A percentile compares a stretch with the other conserved stretches of the same genome.
These are phyloP conservation scores for Zaprionus africanus DNA, from an alignment of 1,140 invertebrate genomes.

Conservation along the genomic window DNA sequence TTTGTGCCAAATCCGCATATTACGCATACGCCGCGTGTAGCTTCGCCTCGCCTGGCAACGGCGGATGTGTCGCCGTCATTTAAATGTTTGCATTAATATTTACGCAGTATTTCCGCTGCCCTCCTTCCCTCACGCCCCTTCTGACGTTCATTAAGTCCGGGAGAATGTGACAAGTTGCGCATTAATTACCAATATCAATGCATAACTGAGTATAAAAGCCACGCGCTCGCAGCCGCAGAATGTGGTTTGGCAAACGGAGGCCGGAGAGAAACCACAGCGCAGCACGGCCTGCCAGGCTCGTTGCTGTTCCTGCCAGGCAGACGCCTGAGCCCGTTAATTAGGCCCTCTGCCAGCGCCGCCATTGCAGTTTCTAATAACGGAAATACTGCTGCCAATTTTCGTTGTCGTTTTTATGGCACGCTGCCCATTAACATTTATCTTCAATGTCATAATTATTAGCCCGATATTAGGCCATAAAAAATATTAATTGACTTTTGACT, in stretches of 20 bases:
- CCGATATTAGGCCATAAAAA: slow-evolving; percentile 67
- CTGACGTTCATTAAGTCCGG: slow-evolving; percentile 32
- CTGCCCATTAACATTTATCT: slow-evolving; percentile 63
- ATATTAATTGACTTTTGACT: slow-evolving; percentile 63
- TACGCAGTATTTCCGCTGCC: slow-evolving; percentile 23
- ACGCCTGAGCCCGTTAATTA: slow-evolving; percentile 61
- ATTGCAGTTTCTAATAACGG: slow-evolving; percentile 59
- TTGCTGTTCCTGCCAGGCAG: slow-evolving; percentile 10
- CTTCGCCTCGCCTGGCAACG: background rate
- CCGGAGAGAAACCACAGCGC: slow-evolving; percentile 40
- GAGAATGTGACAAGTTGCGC: slow-evolving; percentile 30
- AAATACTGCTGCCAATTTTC: slow-evolving; percentile 51
- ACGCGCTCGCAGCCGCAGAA: slow-evolving; percentile 59
- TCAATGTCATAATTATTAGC: slow-evolving; percentile 65
- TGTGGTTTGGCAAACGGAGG: slow-evolving; percentile 45
- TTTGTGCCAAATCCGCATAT: slow-evolving; percentile 37
- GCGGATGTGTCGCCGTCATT: slow-evolving; percentile 40
- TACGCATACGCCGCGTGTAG: slow-evolving; percentile 68
- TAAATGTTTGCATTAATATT: slow-evolving; percentile 45
- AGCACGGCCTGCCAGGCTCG: background rate
- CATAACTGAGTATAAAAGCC: slow-evolving; percentile 62
- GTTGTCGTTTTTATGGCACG: slow-evolving; percentile 46
- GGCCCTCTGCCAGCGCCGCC: slow-evolving; percentile 26
- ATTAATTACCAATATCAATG: slow-evolving; percentile 69
- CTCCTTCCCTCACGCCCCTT: background rate